Evolutionary conservation across 37 sponge, comb jelly and placozoan genomes (phyloP), one percentile per base, ranked within the genome.

Genomic region (Agelas oroides): DNA sequence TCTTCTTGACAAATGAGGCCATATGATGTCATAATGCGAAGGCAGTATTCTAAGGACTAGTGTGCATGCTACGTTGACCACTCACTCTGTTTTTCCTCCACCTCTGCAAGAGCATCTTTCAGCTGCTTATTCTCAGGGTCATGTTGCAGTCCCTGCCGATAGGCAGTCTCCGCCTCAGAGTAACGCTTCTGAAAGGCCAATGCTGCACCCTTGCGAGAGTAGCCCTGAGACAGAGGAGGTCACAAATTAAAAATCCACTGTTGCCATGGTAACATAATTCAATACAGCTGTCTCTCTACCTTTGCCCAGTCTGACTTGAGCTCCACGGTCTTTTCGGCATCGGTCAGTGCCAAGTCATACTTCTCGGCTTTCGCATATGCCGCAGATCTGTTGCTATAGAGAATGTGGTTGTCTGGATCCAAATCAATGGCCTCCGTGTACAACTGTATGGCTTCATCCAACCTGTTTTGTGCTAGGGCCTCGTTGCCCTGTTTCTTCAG

Each of bases 361-460:
- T 71, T 40, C 19, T 80, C 59, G n/a, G 59, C 53, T 25, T 84
- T 91, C 21, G 85, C 89, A 53, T 80, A 87, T 21, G 86, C 95
- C 1, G 95, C 95, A 27, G 84, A 75, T 21, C 95, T 80, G 77
- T 94, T 94, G 75, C 95, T 94, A 80, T 91, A 90, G 33, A 87
- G 66, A 17, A 94, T 85, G 77, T 88, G 90, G 80, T 94, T 90
- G 23, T 41, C 16, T 20, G 85, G 84, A 31, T 87, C 89, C 66
- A 78, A 24, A 5, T 70, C 73, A 12, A 94, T 86, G 36, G 84
- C 95, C 28, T 94, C 73, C 21, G 85, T 73, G 82, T 94, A 94
- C 63, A 52, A 40, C 59, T 83, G 63, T 1, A 90, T 52, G 32
- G 95, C 95, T 52, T 70, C 71, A 1, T 90, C 76, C 20, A 53